phyloP scores from a whole-genome alignment of 2,797 vertebrate genomes.

The Pipistrellus pipistrellus region DNA sequence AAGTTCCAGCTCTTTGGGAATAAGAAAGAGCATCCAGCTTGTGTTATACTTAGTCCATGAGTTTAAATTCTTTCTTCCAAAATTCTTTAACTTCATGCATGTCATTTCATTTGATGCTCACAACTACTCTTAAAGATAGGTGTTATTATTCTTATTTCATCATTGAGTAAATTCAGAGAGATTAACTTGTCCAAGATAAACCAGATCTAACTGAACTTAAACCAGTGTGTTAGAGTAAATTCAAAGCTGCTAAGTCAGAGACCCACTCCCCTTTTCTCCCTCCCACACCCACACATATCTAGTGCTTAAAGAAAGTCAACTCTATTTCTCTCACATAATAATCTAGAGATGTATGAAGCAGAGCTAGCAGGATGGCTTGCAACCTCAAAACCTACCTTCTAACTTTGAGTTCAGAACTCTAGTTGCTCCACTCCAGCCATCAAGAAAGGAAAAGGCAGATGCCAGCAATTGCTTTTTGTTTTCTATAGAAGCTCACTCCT shows the following conservation, averaged over 20 bases:
- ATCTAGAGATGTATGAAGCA: not conserved
- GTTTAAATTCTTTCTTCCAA: slow-evolving; percentile 17
- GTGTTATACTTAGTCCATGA: not conserved
- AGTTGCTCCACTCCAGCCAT: not conserved
- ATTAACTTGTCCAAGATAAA: not conserved
- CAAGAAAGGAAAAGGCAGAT: not conserved
- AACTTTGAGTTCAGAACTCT: not conserved
- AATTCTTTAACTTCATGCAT: slow-evolving; percentile 12
- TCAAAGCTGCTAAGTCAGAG: not conserved
- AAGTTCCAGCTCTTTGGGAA: not conserved
- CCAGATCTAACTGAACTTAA: not conserved
- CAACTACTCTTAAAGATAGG: not conserved
- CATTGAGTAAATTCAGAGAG: slow-evolving; percentile 30
- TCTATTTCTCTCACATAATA: not conserved
- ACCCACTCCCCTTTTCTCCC: not conserved
- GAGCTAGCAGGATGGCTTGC: not conserved
- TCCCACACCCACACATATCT: not conserved
- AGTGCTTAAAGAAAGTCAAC: not conserved
- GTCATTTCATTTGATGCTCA: slow-evolving; percentile 27
- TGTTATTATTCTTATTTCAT: slow-evolving; percentile 17
- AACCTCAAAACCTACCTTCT: not conserved
- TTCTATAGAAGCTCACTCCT: not conserved
- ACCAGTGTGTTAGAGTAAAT: not conserved
- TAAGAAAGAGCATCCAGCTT: not conserved
- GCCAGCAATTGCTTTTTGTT: not conserved